A percentile compares a stretch with the other conserved stretches of the same genome.
Evolutionary conservation across 2,888 invertebrate species (phyloP).

Genomic region (Latrodectus elegans): DNA sequence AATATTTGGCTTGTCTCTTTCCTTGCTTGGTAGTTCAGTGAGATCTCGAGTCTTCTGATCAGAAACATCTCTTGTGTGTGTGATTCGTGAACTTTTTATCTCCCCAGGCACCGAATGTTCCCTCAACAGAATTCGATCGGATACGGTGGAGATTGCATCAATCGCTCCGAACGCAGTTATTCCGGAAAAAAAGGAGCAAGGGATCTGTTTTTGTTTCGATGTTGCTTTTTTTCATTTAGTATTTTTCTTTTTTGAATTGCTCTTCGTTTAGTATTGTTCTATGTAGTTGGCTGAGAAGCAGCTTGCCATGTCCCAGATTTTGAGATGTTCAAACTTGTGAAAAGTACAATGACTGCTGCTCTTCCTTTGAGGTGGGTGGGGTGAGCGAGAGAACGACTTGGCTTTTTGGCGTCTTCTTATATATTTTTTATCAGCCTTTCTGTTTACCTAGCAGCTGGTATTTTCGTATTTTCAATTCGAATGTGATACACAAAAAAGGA

Average conservation of each 20-base stretch:
- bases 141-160: slow-evolving; percentile 56
- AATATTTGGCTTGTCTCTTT: slow-evolving; percentile 27
- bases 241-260: slow-evolving; percentile 38
- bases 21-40: slow-evolving; percentile 15
- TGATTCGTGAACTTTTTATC: slow-evolving; percentile 55
- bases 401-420: neutral
- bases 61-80: slow-evolving; percentile 28
- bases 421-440: slow-evolving; percentile 2
- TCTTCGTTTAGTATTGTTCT: slow-evolving; percentile 58
- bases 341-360: slow-evolving; percentile 30
- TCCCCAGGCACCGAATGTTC: slow-evolving; percentile 40
- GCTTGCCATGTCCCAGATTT: slow-evolving; percentile 41
- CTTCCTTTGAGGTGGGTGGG: neutral
- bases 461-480: slow-evolving; percentile 44
- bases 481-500: slow-evolving; percentile 7
- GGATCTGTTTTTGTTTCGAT: slow-evolving; percentile 31
- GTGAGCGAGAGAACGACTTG: neutral
- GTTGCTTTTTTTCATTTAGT: slow-evolving; percentile 15
- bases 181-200: slow-evolving; percentile 19
- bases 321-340: slow-evolving; percentile 60
- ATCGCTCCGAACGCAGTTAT: slow-evolving; percentile 55
- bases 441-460: slow-evolving; percentile 44
- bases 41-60: slow-evolving; percentile 26
- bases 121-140: slow-evolving; percentile 43
- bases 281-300: slow-evolving; percentile 40